phyloP scores from a whole-genome alignment of 2,113 vertebrate genomes.

The Zootoca vivipara region DNA sequence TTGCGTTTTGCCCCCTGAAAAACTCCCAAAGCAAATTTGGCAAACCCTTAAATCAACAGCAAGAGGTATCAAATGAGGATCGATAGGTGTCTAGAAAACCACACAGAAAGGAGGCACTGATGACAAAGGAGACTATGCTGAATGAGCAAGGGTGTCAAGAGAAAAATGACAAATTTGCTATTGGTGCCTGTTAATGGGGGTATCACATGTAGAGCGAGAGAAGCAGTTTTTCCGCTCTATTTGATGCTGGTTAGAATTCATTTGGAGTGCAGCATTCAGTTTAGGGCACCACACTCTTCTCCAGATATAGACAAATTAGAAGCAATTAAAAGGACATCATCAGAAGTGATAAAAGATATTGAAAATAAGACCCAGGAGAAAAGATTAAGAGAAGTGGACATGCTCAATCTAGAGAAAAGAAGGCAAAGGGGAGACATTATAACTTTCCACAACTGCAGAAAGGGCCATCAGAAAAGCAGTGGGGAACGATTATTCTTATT shows the following conservation, averaged over 20 bases:
- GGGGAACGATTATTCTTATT: conserved; percentile 61
- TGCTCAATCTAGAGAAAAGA: conserved; percentile 56
- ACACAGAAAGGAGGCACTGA: neutral
- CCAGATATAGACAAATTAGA: conserved; percentile 53
- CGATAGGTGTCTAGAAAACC: conserved; percentile 31
- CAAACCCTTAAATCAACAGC: conserved; percentile 29
- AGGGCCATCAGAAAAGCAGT: conserved; percentile 55
- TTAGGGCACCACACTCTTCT: conserved; percentile 50
- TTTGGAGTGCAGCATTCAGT: neutral
- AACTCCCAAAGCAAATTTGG: neutral
- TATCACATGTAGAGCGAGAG: conserved; percentile 5
- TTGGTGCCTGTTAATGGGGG: conserved; percentile 46
- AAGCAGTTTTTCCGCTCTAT: conserved; percentile 41
- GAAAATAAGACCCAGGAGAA: conserved; percentile 64
- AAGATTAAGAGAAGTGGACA: conserved; percentile 59
- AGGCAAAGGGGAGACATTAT: conserved; percentile 59
- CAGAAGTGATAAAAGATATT: conserved; percentile 58
- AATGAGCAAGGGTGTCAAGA: conserved; percentile 31
- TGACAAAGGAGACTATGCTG: conserved; percentile 14
- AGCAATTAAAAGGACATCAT: conserved; percentile 50
- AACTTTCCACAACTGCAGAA: conserved; percentile 53
- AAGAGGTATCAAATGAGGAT: conserved; percentile 15
- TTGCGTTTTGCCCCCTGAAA: neutral
- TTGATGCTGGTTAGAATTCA: conserved; percentile 34
- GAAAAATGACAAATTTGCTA: neutral